Percentiles rank a stretch among this genome's conserved stretches.
These are phyloP conservation scores for Botrylloides violaceus DNA, from an alignment of 23 tunicate species.

Conservation along the genomic window DNA sequence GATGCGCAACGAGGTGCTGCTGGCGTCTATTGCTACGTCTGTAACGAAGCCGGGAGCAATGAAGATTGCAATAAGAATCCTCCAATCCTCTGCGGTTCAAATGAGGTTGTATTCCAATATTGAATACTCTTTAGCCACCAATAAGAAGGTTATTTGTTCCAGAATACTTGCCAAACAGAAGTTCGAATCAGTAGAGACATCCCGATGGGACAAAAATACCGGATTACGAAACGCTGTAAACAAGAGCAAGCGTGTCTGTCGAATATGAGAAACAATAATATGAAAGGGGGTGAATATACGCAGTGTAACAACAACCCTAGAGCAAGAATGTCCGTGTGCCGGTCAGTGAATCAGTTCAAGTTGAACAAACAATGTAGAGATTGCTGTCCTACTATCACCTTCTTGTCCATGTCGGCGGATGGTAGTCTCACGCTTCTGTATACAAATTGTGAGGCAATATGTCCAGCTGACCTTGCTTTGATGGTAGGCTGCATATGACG, in stretches of 20 bases:
- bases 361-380: too few species aligned
- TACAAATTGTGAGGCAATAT: too few species aligned
- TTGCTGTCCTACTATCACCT: too few species aligned
- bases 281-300: not conserved
- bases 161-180: slow-evolving; percentile 15
- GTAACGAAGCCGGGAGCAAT: slow-evolving; percentile 10
- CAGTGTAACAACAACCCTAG: slow-evolving; percentile 15
- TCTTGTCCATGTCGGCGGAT: too few species aligned
- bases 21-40: slow-evolving; percentile 9
- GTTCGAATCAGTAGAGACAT: not conserved
- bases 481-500: too few species aligned
- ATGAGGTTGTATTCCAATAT: not conserved
- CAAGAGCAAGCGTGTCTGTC: slow-evolving; percentile 11
- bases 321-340: slow-evolving; percentile 7
- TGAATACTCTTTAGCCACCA: not conserved
- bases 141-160: not conserved
- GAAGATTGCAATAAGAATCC: slow-evolving; percentile 20
- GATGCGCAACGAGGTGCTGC: not conserved
- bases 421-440: too few species aligned
- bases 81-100: slow-evolving; percentile 2
- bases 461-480: too few species aligned
- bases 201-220: not conserved
- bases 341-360: slow-evolving; percentile 1
- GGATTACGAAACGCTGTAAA: slow-evolving; percentile 25
- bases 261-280: slow-evolving; percentile 3